Evolutionary conservation across 2,888 invertebrate genomes (phyloP).

Genomic region (Pediacus dermestoides): DNA sequence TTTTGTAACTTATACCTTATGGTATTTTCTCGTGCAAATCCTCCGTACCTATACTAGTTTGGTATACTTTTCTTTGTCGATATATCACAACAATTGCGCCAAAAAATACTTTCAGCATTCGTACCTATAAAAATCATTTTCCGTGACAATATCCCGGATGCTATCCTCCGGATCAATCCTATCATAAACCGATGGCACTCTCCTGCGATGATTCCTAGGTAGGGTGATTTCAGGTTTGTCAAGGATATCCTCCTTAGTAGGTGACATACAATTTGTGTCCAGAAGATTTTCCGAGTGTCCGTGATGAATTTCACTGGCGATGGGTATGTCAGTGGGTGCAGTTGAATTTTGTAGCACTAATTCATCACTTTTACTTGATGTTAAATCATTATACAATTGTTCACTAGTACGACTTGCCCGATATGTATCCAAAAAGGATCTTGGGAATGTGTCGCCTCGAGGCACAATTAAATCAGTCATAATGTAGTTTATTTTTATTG

Average conservation of each 20-base stretch:
- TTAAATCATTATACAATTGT: conserved; percentile 49
- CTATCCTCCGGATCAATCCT: conserved; percentile 61
- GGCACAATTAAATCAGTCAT: conserved; percentile 49
- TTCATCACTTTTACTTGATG: conserved; percentile 55
- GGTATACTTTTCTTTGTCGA: no score
- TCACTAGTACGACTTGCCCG: conserved; percentile 42
- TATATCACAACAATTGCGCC: no score
- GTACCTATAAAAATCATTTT: conserved; percentile 62
- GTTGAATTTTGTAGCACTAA: conserved; percentile 48
- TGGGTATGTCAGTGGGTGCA: conserved; percentile 45
- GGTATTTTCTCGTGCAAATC: no score
- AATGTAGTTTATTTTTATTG: no score
- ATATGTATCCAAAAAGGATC: conserved; percentile 49
- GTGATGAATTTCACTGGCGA: conserved; percentile 49
- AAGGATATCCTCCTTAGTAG: conserved; percentile 40
- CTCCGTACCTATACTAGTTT: no score
- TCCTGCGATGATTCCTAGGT: conserved; percentile 34
- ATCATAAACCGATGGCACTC: conserved; percentile 50
- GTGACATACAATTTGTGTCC: conserved; percentile 38
- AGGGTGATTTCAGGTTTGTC: conserved; percentile 40
- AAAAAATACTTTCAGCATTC: no score
- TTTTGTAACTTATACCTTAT: no score
- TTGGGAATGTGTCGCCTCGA: conserved; percentile 50
- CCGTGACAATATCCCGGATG: conserved; percentile 60
- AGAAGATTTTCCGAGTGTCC: conserved; percentile 49